Percentiles rank a stretch among this genome's conserved stretches.
Evolutionary conservation across 2,797 vertebrate species (phyloP).

Genomic region (Syngnathus acus): DNA sequence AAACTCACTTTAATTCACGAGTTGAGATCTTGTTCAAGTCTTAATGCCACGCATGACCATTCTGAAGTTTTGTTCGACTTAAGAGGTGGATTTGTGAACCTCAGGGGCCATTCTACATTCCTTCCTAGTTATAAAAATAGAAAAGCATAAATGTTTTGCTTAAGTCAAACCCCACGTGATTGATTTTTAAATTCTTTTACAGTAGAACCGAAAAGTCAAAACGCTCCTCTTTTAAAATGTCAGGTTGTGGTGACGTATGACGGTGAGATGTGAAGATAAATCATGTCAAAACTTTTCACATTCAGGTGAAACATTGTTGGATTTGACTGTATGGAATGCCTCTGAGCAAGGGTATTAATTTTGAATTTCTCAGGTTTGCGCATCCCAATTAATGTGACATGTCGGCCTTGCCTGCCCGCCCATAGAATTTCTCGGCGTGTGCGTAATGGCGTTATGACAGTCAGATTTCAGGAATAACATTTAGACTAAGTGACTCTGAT

Average conservation of each 20-base stretch:
- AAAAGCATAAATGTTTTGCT: neutral
- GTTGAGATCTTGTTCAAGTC: neutral
- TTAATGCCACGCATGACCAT: neutral
- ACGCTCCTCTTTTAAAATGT: neutral
- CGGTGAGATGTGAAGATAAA: conserved; percentile 4
- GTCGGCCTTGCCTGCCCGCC: neutral
- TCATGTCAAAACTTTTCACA: conserved; percentile 3
- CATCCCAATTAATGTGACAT: neutral
- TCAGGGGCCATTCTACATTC: neutral
- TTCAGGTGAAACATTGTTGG: neutral
- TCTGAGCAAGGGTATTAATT: too few species aligned
- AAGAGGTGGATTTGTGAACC: neutral
- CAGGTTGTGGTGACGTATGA: conserved; percentile 6
- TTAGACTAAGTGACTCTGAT: conserved; percentile 3
- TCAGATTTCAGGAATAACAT: neutral
- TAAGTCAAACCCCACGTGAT: neutral
- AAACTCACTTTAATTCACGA: neutral
- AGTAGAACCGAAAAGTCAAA: neutral
- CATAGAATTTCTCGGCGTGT: neutral
- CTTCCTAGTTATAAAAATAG: neutral
- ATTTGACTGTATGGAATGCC: neutral
- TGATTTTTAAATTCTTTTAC: neutral
- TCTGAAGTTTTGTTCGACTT: neutral
- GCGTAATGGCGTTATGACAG: neutral
- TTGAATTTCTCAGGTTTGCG: neutral